These are phyloP conservation scores for Agrypnus murinus DNA, from an alignment of 2,888 invertebrate species.

Conservation along the genomic window DNA sequence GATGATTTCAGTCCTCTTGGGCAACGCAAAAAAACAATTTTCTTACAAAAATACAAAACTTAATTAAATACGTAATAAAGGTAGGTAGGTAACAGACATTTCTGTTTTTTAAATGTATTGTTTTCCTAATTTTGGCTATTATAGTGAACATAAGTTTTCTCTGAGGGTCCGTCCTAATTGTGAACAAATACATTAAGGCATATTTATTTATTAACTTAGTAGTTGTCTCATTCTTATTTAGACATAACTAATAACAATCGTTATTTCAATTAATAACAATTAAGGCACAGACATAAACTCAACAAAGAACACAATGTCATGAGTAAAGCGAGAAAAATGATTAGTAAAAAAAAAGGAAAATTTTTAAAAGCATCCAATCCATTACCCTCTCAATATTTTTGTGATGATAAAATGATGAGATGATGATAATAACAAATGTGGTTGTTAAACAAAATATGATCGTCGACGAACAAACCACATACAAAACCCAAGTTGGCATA, in stretches of 20 bases:
- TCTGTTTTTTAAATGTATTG: constrained; percentile 28
- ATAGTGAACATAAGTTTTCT: constrained; percentile 28
- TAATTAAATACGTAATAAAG: constrained; percentile 48
- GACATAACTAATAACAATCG: constrained; percentile 38
- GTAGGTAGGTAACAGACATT: constrained; percentile 47
- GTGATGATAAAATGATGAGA: constrained; percentile 28
- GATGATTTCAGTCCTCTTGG: constrained; percentile 54
- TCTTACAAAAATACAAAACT: constrained; percentile 51
- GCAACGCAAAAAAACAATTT: constrained; percentile 39
- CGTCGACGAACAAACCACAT: constrained; percentile 39
- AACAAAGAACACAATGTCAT: constrained; percentile 25
- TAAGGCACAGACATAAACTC: constrained; percentile 44
- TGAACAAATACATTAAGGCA: constrained; percentile 46
- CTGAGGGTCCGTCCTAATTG: constrained; percentile 46
- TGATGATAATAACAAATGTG: constrained; percentile 41
- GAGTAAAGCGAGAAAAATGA: constrained; percentile 25
- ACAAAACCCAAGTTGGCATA: constrained; percentile 60
- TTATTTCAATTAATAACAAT: too few relatives aligned
- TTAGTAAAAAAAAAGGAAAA: constrained; percentile 15
- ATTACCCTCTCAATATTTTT: not conserved
- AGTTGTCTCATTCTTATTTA: constrained; percentile 30
- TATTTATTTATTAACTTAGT: constrained; percentile 20
- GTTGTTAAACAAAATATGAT: constrained; percentile 37
- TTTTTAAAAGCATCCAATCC: constrained; percentile 15
- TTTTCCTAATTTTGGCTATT: not conserved